Base-by-base conservation (phyloP, 2,797 vertebrate genomes). In the Pteropus rufus region DNA sequence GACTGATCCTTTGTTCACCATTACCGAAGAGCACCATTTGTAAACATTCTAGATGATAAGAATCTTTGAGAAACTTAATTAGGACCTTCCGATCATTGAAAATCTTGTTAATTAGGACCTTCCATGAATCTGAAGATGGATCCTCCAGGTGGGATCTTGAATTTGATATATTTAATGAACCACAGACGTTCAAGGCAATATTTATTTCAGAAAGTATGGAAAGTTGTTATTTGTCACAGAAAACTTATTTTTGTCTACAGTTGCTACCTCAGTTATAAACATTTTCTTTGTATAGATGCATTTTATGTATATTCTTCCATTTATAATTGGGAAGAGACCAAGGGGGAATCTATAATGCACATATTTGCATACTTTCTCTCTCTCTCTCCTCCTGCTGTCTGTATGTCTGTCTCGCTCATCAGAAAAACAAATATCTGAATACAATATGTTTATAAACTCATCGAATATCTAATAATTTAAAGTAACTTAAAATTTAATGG, bases 401-500 rank as follows among this genome's bases (percentile, higher is more conserved):
- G 46, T 49, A 12, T 49, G 49, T 49, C 49, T 49, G 49, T 49
- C 49, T 49, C 5, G 4, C 15, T 31, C 14, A 52, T 89, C 34
- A 41, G 2, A 58, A 91, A 80, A 83, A 52, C 14, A 49, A 29
- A 65, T 77, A 58, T 34, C 15, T 73, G 3, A 46, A 67, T 54
- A 29, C 5, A 91, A 14, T 86, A 54, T 76, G 3, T 72, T 70
- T 92, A 60, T 4, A 44, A 82, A 31, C 0, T 10, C 5, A 41
- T 15, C n/a, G 14, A 44, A 73, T 83, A 72, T 26, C 1, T 64
- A 73, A 52, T 58, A 67, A 24, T n/a, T 89, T 83, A 41, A 91
- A 70, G 29, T 89, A 60, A 46, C 44, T 81, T 75, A 89, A 79
- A 95, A 76, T 64, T 39, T 49, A 84, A 83, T 73, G 11, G 6